Conservation (phyloP, 2,113 vertebrate genomes). For the Syngnathus floridae region DNA sequence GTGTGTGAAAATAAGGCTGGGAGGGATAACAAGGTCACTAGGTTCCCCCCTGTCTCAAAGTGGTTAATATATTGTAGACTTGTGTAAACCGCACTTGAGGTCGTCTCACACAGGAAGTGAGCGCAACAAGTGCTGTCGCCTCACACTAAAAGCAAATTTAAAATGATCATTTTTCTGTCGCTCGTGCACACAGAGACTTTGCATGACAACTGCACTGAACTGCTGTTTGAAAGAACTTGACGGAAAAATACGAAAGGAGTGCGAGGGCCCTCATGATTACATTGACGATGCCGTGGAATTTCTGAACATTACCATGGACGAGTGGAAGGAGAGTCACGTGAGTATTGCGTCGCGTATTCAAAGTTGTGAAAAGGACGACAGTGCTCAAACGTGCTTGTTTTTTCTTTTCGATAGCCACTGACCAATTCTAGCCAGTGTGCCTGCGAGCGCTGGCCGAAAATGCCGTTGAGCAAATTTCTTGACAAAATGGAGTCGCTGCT, state of each 20-base stretch:
- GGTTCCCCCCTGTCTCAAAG: constrained; percentile 28
- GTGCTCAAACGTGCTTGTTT: not conserved
- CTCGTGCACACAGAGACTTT: constrained; percentile 22
- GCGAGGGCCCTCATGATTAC: rapidly evolving
- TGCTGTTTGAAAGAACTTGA: constrained; percentile 47
- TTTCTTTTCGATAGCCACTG: constrained; percentile 5
- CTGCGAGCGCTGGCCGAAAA: constrained; percentile 6
- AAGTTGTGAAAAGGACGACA: not conserved
- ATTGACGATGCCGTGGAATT: rapidly evolving
- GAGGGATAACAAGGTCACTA: not conserved
- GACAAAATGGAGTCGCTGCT: rapidly evolving
- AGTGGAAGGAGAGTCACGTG: not conserved
- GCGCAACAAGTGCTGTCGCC: constrained; percentile 35
- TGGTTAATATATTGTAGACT: constrained; percentile 20
- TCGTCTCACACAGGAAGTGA: constrained; percentile 60
- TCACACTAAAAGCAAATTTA: constrained; percentile 21
- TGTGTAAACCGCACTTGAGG: constrained; percentile 53
- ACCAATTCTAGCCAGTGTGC: not conserved
- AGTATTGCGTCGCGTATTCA: constrained; percentile 14
- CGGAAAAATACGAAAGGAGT: rapidly evolving
- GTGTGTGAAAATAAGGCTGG: not conserved
- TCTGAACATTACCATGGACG: rapidly evolving
- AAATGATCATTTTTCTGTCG: constrained; percentile 6
- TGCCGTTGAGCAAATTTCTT: not conserved
- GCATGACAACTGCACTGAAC: constrained; percentile 39